A percentile compares a stretch with the other conserved stretches of the same genome.
Conservation (phyloP, 2,113 vertebrate genomes). For the Cheilinus undulatus region DNA sequence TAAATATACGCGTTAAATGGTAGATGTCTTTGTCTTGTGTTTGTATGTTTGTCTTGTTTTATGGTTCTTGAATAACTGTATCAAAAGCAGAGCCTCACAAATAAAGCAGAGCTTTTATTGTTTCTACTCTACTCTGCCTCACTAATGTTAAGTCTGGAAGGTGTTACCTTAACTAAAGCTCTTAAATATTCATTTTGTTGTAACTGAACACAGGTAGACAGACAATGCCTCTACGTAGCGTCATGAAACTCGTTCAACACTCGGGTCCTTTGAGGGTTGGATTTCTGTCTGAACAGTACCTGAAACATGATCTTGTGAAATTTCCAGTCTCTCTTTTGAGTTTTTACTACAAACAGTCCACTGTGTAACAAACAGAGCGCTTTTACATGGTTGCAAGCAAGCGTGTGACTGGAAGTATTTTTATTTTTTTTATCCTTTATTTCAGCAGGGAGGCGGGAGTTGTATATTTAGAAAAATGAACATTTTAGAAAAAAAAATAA, state of each 20-base stretch:
- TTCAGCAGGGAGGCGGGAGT: too few relatives aligned
- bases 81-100: constrained; percentile 57
- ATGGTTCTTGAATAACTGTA: constrained; percentile 57
- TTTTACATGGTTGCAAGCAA: not conserved
- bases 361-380: constrained; percentile 1
- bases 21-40: constrained; percentile 62
- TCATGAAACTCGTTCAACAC: not conserved
- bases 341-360: constrained; percentile 41
- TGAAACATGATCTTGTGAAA: constrained; percentile 47
- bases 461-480: not conserved
- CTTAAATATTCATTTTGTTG: constrained; percentile 37
- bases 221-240: constrained; percentile 12
- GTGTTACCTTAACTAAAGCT: not conserved
- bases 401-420: not conserved
- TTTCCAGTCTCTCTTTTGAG: constrained; percentile 23
- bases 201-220: constrained; percentile 29
- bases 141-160: constrained; percentile 26
- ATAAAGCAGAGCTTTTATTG: constrained; percentile 69
- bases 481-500: not conserved
- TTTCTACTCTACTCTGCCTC: constrained; percentile 47
- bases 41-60: constrained; percentile 64
- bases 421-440: too few relatives aligned
- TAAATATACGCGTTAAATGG: constrained; percentile 64
- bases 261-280: constrained; percentile 16
- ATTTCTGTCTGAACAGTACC: not conserved